Evolutionary conservation across 2,113 vertebrate genomes (phyloP), one percentile per base, ranked within the genome.

Genomic region (Scalopus aquaticus): DNA sequence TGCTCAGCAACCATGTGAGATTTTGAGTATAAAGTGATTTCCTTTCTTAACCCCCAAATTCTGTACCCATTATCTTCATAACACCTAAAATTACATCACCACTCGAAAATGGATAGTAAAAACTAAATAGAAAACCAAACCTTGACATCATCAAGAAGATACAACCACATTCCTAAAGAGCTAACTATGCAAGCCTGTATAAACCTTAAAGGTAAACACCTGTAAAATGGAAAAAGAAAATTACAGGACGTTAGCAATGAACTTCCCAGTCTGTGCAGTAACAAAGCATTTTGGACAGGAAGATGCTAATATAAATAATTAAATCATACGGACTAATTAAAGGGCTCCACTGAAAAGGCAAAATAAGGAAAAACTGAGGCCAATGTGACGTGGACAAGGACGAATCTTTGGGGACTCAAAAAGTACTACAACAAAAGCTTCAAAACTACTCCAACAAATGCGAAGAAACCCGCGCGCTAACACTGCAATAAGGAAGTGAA

Each of bases 121-220:
- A 81, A 26, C 17, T 76, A 79, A 9, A 67, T 24, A 91, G 12
- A 87, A 93, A 80, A 74, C 24, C 37, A 94, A 83, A 74, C 72
- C 46, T 44, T 92, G 51, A 92, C 44, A 85, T 64, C 78, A 87
- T 72, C 46, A 39, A 77, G 10, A 39, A 77, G 10, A 93, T 4
- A 56, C 37, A 81, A 70, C n/a, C 24, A 15, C n/a, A 94, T 56
- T 87, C 39, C 84, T 87, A 37, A 91, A 93, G 60, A 56, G 70
- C 13, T 37, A 80, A 82, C 91, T 80, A 42, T 12, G 81, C 83
- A 87, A 16, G 83, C 15, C 91, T 92, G 82, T 9, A 94, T 51
- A 97, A 97, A 86, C 35, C 51, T 93, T 77, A 73, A 87, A 78
- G 42, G 22, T 49, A 92, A 93, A 95, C 72, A 5, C 42, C 70